Percentiles rank a stretch among this genome's conserved stretches.
phyloP scores from a whole-genome alignment of 2,888 invertebrate species.

The Machimus rusticus region DNA sequence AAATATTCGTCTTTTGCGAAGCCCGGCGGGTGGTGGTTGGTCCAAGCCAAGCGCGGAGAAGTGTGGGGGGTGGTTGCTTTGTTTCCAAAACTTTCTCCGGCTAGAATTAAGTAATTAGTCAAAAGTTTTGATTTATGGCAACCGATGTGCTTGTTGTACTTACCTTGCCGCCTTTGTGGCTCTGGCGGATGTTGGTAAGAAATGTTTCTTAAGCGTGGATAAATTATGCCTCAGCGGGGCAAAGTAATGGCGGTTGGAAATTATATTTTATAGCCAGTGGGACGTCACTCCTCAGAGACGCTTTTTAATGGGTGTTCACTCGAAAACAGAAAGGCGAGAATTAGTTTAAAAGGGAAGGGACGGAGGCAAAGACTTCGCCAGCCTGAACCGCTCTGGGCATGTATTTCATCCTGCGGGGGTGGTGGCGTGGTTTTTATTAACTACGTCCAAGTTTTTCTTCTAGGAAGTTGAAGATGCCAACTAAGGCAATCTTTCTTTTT shows the following conservation, averaged over 20 bases:
- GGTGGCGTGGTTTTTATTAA: not conserved
- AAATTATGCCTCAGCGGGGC: not conserved
- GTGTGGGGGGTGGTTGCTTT: not conserved
- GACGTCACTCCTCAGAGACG: not conserved
- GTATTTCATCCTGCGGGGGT: not conserved
- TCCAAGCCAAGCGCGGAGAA: not conserved
- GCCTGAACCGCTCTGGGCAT: not conserved
- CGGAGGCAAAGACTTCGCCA: not conserved
- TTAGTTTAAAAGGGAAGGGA: not conserved
- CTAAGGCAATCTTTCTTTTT: not conserved
- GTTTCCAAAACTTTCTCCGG: slow-evolving; percentile 34
- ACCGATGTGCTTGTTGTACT: slow-evolving; percentile 44
- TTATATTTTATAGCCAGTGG: slow-evolving; percentile 13
- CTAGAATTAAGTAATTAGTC: slow-evolving; percentile 49
- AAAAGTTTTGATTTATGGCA: slow-evolving; percentile 49
- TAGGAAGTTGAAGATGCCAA: not conserved
- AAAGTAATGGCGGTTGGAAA: slow-evolving; percentile 1
- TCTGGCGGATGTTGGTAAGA: slow-evolving; percentile 28
- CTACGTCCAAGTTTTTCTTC: not conserved
- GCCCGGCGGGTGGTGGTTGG: not conserved
- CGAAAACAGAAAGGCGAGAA: not conserved
- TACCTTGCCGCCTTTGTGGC: slow-evolving; percentile 10
- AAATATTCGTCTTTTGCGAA: not conserved
- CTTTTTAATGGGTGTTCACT: not conserved
- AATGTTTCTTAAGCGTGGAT: slow-evolving; percentile 30